These are phyloP conservation scores for Chelon auratus DNA, from an alignment of 2,797 vertebrate species.

Conservation along the genomic window DNA sequence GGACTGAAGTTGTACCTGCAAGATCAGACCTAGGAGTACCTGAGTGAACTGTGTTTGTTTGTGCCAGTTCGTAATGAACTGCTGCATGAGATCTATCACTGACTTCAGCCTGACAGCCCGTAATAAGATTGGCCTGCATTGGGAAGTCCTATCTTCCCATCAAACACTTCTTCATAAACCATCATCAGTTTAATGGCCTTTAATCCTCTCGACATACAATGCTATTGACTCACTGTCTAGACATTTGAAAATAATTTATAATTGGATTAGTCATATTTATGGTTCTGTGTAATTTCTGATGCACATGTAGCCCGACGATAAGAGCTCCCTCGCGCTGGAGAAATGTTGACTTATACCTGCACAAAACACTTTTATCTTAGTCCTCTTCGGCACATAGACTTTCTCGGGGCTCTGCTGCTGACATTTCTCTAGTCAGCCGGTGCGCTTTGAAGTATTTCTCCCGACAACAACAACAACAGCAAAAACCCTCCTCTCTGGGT, in stretches of 20 bases:
- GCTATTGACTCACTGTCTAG: slow-evolving; percentile 11
- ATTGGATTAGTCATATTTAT: slow-evolving; percentile 27
- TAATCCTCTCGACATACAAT: slow-evolving; percentile 24
- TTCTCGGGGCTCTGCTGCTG: slow-evolving; percentile 1
- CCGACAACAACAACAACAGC: neutral
- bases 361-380: slow-evolving; percentile 8
- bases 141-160: slow-evolving; percentile 22
- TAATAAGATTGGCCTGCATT: slow-evolving; percentile 40
- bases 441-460: neutral
- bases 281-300: slow-evolving; percentile 16
- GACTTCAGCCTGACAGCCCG: slow-evolving; percentile 34
- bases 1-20: neutral
- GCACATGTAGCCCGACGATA: slow-evolving; percentile 2
- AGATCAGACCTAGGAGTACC: neutral
- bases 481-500: neutral
- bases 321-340: slow-evolving; percentile 1
- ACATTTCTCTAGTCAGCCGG: neutral
- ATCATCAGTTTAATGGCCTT: slow-evolving; percentile 22
- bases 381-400: slow-evolving; percentile 9
- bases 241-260: slow-evolving; percentile 16
- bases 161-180: slow-evolving; percentile 23
- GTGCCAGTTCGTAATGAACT: slow-evolving; percentile 11
- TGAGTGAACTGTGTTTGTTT: slow-evolving; percentile 13
- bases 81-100: slow-evolving; percentile 29
- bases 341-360: slow-evolving; percentile 16